phyloP scores from a whole-genome alignment of 2,113 vertebrate genomes.

The Nestor notabilis region DNA sequence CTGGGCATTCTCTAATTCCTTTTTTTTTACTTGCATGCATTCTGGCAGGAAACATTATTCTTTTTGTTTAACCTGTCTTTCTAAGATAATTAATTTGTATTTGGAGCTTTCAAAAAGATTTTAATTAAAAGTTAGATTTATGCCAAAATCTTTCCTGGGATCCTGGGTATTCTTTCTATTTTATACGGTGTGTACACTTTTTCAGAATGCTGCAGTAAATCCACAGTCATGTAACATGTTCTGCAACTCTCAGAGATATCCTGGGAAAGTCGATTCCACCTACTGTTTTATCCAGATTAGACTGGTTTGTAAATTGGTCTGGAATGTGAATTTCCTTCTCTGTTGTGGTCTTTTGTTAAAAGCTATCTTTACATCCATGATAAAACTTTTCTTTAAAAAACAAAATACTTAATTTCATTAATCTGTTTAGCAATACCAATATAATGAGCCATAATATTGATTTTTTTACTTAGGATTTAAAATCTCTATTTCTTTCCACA shows the following conservation, averaged over 20 bases:
- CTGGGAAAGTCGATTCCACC: constrained; percentile 31
- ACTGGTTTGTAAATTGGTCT: constrained; percentile 63
- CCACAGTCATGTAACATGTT: not conserved
- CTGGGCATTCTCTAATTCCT: not conserved
- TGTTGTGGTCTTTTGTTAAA: constrained; percentile 55
- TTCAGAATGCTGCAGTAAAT: not conserved
- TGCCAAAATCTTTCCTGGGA: not conserved
- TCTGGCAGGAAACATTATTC: not conserved
- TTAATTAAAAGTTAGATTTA: not conserved
- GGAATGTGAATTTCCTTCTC: constrained; percentile 63
- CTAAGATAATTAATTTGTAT: not conserved
- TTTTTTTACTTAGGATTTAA: constrained; percentile 82
- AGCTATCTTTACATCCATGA: constrained; percentile 67
- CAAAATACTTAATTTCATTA: constrained; percentile 82
- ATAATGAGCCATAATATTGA: constrained; percentile 84
- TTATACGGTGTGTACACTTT: not conserved
- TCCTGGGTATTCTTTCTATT: not conserved
- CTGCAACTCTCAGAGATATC: constrained; percentile 13
- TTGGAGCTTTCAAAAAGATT: not conserved
- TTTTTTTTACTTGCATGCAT: not conserved
- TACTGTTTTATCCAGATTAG: constrained; percentile 53
- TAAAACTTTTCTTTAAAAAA: constrained; percentile 64
- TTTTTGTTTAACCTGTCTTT: not conserved
- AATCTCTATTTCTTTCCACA: constrained; percentile 88
- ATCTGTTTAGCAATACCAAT: constrained; percentile 84